Base-by-base conservation (phyloP, 2,113 vertebrate genomes). In the Chelonoidis abingdonii region DNA sequence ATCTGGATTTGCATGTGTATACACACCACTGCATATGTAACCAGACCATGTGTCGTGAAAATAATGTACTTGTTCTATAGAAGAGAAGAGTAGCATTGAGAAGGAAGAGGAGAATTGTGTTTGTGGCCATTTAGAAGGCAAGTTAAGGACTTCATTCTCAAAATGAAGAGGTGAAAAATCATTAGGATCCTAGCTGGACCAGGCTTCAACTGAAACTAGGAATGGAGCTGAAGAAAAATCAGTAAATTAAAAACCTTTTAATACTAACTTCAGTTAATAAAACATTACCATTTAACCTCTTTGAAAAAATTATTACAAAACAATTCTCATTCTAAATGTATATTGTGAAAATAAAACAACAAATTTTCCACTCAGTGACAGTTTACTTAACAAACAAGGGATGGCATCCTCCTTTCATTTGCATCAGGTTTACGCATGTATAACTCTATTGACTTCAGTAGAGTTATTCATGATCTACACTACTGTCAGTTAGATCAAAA, bases 181-280 rank as follows among this genome's bases (percentile, higher is more conserved):
- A 8, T 41, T 53, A 91, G 50, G 89, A 41, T n/a, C 1, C 22
- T n/a, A 80, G 50, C 0, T 0, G 41, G 57, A 19, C 29, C 84
- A 59, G 10, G 21, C 35, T 62, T 88, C 47, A 0, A 0, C 57
- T 4, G 8, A 17, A 95, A 78, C 29, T 62, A 91, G 50, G 87
- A 57, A n/a, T 21, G 47, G 52, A 0, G 8, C 62, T 13, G 9
- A 44, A 56, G 5, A 69, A 0, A 3, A 0, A 3, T 1, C 19
- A 11, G 27, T 52, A 92, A 88, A 96, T 65, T 31, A 82, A 88
- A 95, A 82, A 21, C 49, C 88, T 10, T 78, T 92, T 22, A 31
- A 86, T 17, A 56, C 56, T 91, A 17, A 31, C 27, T 88, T 76
- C 50, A 56, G 3, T 72, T 17, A 29, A 82, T 83, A 91, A 89